Percentiles rank a stretch among this genome's conserved stretches.
phyloP scores from a whole-genome alignment of 2,797 vertebrate genomes.

The Falco rusticolus region DNA sequence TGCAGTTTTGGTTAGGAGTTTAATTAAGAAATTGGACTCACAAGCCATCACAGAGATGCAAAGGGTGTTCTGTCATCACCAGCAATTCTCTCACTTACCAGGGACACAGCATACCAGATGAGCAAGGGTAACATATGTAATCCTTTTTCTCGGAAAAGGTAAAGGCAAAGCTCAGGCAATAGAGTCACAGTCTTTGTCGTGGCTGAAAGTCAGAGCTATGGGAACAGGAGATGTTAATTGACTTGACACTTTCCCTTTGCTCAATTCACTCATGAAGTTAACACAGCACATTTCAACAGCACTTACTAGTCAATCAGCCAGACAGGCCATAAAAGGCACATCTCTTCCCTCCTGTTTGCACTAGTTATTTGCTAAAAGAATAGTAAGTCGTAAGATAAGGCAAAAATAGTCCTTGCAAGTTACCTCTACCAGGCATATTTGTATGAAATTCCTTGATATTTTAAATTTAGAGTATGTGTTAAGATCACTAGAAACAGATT shows the following conservation, averaged over 20 bases:
- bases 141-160: background rate
- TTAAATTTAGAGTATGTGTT: background rate
- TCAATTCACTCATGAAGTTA: background rate
- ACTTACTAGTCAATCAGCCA: background rate
- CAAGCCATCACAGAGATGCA: background rate
- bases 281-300: background rate
- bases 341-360: background rate
- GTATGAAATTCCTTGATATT: background rate
- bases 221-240: background rate
- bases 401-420: constrained; percentile 3
- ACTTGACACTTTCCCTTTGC: background rate
- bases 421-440: background rate
- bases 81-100: background rate
- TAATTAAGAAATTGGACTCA: background rate
- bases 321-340: background rate
- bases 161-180: background rate
- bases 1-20: background rate
- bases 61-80: background rate
- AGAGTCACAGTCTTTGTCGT: background rate
- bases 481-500: background rate
- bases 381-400: background rate
- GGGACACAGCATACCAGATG: background rate
- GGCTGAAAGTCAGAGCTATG: background rate
- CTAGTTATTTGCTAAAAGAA: background rate
- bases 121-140: background rate